Conservation (phyloP, 2,888 invertebrate species). For the Hirtodrosophila alboralis region DNA sequence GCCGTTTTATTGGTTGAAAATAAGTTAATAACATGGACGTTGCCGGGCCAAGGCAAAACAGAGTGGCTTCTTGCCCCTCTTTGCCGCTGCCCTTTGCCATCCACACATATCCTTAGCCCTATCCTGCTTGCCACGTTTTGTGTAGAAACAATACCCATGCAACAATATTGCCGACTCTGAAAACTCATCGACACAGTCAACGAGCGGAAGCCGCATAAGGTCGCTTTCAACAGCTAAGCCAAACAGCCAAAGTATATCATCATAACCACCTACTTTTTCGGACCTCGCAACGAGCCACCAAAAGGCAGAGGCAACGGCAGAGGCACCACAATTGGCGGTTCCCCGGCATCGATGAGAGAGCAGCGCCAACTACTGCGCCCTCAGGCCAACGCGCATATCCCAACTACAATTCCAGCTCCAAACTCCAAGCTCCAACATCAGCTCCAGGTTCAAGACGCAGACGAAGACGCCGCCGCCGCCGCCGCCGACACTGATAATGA, state of each 20-base stretch:
- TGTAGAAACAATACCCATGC: conserved; percentile 64
- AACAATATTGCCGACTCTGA: conserved; percentile 71
- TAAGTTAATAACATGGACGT: conserved; percentile 82
- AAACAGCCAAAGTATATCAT: conserved; percentile 78
- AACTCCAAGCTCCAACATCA: conserved; percentile 8
- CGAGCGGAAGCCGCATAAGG: conserved; percentile 72
- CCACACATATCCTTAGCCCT: conserved; percentile 56
- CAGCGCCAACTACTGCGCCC: conserved; percentile 57
- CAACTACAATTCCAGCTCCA: conserved; percentile 10
- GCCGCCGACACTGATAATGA: conserved; percentile 79
- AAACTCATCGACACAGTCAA: conserved; percentile 29
- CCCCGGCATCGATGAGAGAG: conserved; percentile 58
- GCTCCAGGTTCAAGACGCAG: conserved; percentile 4
- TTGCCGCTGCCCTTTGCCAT: conserved; percentile 2
- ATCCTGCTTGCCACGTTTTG: conserved; percentile 21
- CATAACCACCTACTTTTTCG: conserved; percentile 82
- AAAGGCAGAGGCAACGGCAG: not conserved
- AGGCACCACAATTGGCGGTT: conserved; percentile 46
- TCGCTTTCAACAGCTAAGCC: conserved; percentile 70
- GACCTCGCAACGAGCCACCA: conserved; percentile 37
- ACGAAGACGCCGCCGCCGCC: conserved; percentile 55
- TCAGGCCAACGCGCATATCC: conserved; percentile 40
- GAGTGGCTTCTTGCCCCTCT: too few species aligned
- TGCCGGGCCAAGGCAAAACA: conserved; percentile 47
- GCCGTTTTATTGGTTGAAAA: conserved; percentile 81